Base-by-base conservation (phyloP, 2,888 invertebrate genomes). In the Onchidella celtica region DNA sequence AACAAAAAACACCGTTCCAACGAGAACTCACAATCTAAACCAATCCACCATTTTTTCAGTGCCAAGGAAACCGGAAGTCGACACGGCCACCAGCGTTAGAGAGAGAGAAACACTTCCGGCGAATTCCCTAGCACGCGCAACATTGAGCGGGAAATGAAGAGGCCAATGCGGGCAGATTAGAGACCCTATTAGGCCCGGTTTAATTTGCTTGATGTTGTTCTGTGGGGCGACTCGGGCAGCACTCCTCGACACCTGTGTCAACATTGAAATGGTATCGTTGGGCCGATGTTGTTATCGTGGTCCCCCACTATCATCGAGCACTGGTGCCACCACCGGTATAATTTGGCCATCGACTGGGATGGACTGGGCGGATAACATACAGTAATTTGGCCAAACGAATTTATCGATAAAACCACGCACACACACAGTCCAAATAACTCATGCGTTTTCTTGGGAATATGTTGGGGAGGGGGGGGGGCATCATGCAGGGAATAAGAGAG, bases 111-210 rank as follows among this genome's bases (percentile, higher is more conserved):
- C n/a, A 70, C 78, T 78, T 78, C 78, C 78, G 78, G 69, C 4
- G 70, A 59, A 59, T 66, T 70, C 78, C 77, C 38, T 59, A 63
- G 78, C 78, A 78, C 78, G 78, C 78, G 78, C 66, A 78, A 78
- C 69, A 59, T 78, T 78, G 78, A n/a, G n/a, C 78, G 69, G 70
- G 66, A 55, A 78, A 59, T 70, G n/a, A 69, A 78, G 78, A 70
- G 70, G 70, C 70, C 38, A 36, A 78, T 78, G 78, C 78, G 78
- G 78, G 78, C 78, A 69, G 78, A 78, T 77, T 77, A 77, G 68
- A 36, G 59, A 66, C 38, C 34, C 32, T 68, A 68, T 77, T 63
- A 77, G 36, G 34, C 32, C 68, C 68, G 29, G 77, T 55, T 61
- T 78, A 66, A 78, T 78, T 78, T 69, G 78, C 69, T 68, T 57